These are phyloP conservation scores for Trichogramma dendrolimi DNA, from an alignment of 2,888 invertebrate species.

Conservation along the genomic window DNA sequence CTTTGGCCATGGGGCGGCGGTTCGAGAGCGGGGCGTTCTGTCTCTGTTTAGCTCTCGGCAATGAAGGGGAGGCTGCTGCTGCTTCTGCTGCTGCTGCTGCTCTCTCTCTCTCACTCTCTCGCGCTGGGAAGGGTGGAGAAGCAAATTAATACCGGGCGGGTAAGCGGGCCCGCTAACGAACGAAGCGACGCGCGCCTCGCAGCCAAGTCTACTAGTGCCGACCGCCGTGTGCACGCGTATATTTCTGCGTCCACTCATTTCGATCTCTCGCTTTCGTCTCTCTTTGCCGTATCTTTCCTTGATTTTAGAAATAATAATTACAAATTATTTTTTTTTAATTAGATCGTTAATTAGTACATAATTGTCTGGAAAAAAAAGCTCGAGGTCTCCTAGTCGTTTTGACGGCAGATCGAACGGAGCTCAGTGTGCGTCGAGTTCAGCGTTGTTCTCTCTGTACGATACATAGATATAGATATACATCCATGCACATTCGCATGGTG, in stretches of 20 bases:
- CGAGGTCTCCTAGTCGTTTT: too few relatives aligned
- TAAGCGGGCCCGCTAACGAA: constrained; percentile 50
- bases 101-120: constrained; percentile 17
- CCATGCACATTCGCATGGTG: too few relatives aligned
- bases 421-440: too few relatives aligned
- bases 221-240: constrained; percentile 38
- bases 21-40: neutral
- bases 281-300: too few relatives aligned
- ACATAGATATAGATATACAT: too few relatives aligned
- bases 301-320: neutral
- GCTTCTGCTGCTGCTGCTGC: neutral
- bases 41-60: neutral
- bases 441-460: too few relatives aligned
- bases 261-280: neutral
- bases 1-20: neutral
- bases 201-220: constrained; percentile 40
- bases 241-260: constrained; percentile 3
- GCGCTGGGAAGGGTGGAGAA: constrained; percentile 40
- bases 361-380: too few relatives aligned
- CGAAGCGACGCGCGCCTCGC: constrained; percentile 42
- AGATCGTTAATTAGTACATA: neutral
- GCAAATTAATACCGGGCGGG: constrained; percentile 51
- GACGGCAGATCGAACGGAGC: too few relatives aligned
- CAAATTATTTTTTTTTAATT: neutral
- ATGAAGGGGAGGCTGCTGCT: neutral